A percentile compares a stretch with the other conserved stretches of the same genome.
Conservation (phyloP, 1,140 invertebrate genomes). For the Drosophila gunungcola region DNA sequence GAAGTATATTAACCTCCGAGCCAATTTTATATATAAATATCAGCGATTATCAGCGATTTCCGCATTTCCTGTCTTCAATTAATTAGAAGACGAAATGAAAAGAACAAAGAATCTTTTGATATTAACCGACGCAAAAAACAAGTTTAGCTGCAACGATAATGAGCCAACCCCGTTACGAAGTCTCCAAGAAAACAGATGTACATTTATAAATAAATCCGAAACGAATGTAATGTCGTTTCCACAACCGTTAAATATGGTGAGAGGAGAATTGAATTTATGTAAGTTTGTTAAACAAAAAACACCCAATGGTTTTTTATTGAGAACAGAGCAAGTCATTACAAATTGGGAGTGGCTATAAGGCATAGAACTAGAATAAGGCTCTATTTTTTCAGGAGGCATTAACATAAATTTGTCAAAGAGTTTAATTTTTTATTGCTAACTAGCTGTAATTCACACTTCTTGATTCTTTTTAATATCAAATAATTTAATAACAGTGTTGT, state of each 20-base stretch:
- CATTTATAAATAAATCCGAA: constrained; percentile 38
- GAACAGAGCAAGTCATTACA: not conserved
- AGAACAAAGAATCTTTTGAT: constrained; percentile 31
- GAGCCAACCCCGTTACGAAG: constrained; percentile 7
- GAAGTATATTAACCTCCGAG: not conserved
- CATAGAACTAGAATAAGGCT: no score
- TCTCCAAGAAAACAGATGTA: constrained; percentile 47
- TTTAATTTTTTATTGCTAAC: not conserved
- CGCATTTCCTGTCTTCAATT: constrained; percentile 13
- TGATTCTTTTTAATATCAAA: no score
- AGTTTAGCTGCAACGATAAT: constrained; percentile 31
- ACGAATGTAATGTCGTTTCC: not conserved
- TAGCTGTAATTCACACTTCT: no score
- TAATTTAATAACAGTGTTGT: no score
- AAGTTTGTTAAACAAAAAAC: not conserved
- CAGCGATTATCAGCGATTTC: constrained; percentile 20
- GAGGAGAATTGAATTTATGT: not conserved
- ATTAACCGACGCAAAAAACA: constrained; percentile 26
- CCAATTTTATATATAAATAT: not conserved
- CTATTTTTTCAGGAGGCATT: no score
- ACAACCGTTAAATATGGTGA: constrained; percentile 1
- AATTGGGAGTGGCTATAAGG: no score
- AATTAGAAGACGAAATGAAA: constrained; percentile 13
- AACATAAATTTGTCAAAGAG: no score
- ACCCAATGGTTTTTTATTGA: not conserved